These are phyloP conservation scores for Oryzias celebensis DNA, from an alignment of 2,113 vertebrate genomes.

Conservation along the genomic window DNA sequence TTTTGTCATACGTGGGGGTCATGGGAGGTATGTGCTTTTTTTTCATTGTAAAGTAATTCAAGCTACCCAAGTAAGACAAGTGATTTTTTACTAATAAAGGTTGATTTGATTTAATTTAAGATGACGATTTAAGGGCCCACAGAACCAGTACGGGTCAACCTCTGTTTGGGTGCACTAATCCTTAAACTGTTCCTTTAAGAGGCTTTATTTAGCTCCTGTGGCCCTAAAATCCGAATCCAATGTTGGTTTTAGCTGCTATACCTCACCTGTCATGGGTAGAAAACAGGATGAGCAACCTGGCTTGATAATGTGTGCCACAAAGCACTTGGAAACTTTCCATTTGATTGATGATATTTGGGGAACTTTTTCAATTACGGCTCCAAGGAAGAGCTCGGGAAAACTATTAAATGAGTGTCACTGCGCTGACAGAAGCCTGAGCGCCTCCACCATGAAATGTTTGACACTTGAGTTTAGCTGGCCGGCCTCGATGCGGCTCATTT, in stretches of 20 bases:
- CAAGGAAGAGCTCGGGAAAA: neutral
- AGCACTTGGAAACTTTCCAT: conserved; percentile 7
- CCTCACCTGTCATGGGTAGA: conserved; percentile 38
- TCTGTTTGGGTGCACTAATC: too few species aligned
- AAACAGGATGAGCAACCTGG: conserved; percentile 42
- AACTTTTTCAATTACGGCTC: conserved; percentile 6
- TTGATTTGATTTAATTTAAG: too few species aligned
- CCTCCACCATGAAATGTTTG: neutral
- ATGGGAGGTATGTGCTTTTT: too few species aligned
- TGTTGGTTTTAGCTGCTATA: conserved; percentile 24
- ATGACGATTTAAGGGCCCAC: too few species aligned
- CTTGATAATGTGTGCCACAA: conserved; percentile 26
- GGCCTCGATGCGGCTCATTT: conserved; percentile 35
- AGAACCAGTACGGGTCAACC: too few species aligned
- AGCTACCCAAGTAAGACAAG: too few species aligned
- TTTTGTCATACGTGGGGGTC: too few species aligned
- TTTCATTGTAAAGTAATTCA: too few species aligned
- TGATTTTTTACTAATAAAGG: too few species aligned
- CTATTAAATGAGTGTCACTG: neutral
- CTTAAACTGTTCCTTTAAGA: too few species aligned
- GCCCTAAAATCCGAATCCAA: too few species aligned
- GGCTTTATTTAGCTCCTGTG: too few species aligned
- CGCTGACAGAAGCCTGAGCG: neutral
- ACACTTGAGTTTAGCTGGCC: neutral
- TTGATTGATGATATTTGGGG: neutral